Base-by-base conservation (phyloP, 2,113 vertebrate genomes). In the Archocentrus centrarchus region DNA sequence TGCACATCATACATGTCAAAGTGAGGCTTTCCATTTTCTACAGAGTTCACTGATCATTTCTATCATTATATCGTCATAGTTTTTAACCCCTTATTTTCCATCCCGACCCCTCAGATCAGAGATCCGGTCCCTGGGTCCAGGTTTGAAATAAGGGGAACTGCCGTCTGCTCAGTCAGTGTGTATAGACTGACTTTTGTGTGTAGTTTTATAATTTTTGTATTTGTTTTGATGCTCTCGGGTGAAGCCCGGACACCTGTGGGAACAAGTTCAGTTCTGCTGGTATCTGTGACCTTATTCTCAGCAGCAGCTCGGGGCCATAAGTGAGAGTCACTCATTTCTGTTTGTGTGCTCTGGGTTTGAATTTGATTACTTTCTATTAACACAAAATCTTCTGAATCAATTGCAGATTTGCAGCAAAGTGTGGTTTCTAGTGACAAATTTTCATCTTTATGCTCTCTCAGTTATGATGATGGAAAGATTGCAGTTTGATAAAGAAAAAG, bases 331-430 rank as follows among this genome's bases (percentile, higher is more conserved):
- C 14, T 70, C 0, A 15, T 50, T 70, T 70, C 41, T 27, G 15
- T 50, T 30, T 5, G 27, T 70, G 41, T 7, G 15, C 41, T 17
- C 2, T 32, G 17, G 27, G 22, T 68, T 68, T 50, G 66, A 53
- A 30, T 70, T 70, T 32, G 64, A 50, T 68, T 11, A 0, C 2
- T 50, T 50, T 50, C 41, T 27, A 7, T 0, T 30, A 70, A 44
- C 44, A 32, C 0, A 0, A 53, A 70, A 70, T 70, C 53, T 13
- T 53, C 66, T 4, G 4, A 13, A 20, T 24, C 30, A 11, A 30
- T 20, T 8, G 6, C 22, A 68, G 50, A 11, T 4, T 20, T 17
- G 15, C 41, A 50, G 64, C 22, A 50, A 27, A 50, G 24, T 50
- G 20, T 30, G 14, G 5, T 22, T 70, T 70, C 41, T 68, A 47